Conservation (phyloP, 2,113 vertebrate species). For the Sinosuthora webbiana region DNA sequence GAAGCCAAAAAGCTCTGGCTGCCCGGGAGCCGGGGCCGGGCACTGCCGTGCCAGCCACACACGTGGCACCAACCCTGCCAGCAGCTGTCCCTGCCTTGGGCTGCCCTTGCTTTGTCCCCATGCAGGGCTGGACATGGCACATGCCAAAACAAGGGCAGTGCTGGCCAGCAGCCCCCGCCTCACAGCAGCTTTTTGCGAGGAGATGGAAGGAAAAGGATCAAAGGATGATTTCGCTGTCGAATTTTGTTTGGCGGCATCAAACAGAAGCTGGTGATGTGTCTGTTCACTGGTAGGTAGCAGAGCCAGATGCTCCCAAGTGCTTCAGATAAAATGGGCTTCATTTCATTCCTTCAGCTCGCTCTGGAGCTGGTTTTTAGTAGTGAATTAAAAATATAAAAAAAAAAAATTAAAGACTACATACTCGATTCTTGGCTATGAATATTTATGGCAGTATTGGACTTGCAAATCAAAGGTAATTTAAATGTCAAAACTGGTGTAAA, state of each 20-base stretch:
- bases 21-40: background rate
- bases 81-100: background rate
- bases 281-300: background rate
- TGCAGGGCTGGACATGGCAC: background rate
- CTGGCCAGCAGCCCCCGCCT: fast-evolving
- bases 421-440: constrained; percentile 25
- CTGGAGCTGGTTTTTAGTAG: background rate
- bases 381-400: background rate
- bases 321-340: background rate
- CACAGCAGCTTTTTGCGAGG: background rate
- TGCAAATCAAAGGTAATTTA: constrained; percentile 64
- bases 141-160: background rate
- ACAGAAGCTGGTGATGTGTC: fast-evolving
- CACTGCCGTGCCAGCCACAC: background rate
- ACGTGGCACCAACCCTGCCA: fast-evolving
- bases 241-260: background rate
- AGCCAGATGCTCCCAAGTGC: background rate
- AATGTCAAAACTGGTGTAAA: constrained; percentile 45
- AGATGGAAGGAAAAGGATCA: background rate
- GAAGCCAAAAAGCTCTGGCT: background rate
- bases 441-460: constrained; percentile 55
- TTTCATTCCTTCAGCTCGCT: background rate
- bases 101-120: background rate
- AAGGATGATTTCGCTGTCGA: background rate
- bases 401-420: background rate